Evolutionary conservation across 2,888 invertebrate genomes (phyloP).

Genomic region (Vesta saturnalis): DNA sequence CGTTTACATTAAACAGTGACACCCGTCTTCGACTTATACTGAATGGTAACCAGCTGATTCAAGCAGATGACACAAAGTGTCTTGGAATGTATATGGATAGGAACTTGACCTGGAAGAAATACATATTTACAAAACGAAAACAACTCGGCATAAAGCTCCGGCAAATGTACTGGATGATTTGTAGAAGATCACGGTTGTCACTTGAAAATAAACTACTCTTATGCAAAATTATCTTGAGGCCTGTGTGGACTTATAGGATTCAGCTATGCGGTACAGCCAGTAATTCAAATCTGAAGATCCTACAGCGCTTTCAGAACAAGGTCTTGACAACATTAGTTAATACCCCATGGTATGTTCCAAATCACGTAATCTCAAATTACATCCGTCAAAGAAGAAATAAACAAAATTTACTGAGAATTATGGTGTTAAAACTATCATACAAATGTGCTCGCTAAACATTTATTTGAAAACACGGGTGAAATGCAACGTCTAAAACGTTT

Average conservation of each 20-base stretch:
- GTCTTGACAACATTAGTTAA: constrained; percentile 12
- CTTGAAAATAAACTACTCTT: constrained; percentile 24
- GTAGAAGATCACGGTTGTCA: constrained; percentile 18
- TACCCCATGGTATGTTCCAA: constrained; percentile 18
- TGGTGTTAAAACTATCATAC: not conserved
- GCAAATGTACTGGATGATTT: constrained; percentile 22
- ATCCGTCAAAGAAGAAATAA: constrained; percentile 3
- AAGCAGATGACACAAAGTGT: constrained; percentile 17
- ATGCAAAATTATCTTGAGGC: constrained; percentile 17
- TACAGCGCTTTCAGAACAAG: constrained; percentile 24
- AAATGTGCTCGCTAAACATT: not conserved
- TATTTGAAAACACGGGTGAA: not conserved
- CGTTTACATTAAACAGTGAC: no score
- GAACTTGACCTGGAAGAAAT: constrained; percentile 16
- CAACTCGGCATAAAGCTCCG: constrained; percentile 18
- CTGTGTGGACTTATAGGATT: constrained; percentile 20
- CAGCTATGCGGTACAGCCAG: constrained; percentile 23
- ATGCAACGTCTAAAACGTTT: constrained; percentile 1
- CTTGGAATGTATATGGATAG: constrained; percentile 17
- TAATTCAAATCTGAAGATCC: constrained; percentile 17
- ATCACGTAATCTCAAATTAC: constrained; percentile 1
- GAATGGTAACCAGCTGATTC: not conserved
- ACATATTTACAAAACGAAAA: constrained; percentile 18
- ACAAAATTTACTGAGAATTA: not conserved
- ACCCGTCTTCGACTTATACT: constrained; percentile 9